Percentiles rank a stretch among this genome's conserved stretches.
phyloP scores from a whole-genome alignment of 1,140 invertebrate genomes.

The Leptinotarsa texana region DNA sequence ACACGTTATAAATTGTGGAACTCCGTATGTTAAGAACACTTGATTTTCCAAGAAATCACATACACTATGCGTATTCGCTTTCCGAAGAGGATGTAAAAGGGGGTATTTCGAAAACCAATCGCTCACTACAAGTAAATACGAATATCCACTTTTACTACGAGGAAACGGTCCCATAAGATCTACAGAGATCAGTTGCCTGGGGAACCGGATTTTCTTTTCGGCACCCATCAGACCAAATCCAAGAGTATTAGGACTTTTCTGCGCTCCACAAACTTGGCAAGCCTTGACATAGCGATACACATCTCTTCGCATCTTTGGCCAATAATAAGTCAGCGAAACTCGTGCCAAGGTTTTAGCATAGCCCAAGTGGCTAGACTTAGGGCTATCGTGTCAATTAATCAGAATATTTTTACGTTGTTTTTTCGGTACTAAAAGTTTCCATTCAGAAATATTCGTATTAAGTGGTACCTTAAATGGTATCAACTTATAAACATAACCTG shows the following conservation, averaged over 20 bases:
- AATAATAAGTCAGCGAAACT: slow-evolving; percentile 32
- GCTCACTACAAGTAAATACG: slow-evolving; percentile 50
- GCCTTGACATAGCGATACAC: slow-evolving; percentile 23
- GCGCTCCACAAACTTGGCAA: slow-evolving; percentile 30
- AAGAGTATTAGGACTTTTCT: slow-evolving; percentile 26
- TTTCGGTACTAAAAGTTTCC: slow-evolving; percentile 36
- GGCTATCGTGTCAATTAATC: slow-evolving; percentile 25
- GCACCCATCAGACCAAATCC: slow-evolving; percentile 32
- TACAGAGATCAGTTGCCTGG: slow-evolving; percentile 41
- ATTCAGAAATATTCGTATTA: slow-evolving; percentile 25
- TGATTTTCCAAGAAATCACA: slow-evolving; percentile 29
- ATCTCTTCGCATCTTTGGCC: slow-evolving; percentile 34
- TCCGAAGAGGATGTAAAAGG: slow-evolving; percentile 22
- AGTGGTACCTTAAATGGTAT: slow-evolving; percentile 2
- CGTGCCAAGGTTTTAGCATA: slow-evolving; percentile 33
- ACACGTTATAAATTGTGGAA: slow-evolving; percentile 31
- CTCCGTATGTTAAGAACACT: slow-evolving; percentile 34
- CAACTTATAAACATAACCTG: slow-evolving; percentile 32
- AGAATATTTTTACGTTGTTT: slow-evolving; percentile 16
- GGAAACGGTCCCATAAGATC: slow-evolving; percentile 54
- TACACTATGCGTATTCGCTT: slow-evolving; percentile 25
- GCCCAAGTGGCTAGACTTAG: slow-evolving; percentile 28
- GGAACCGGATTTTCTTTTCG: slow-evolving; percentile 30
- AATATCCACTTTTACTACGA: slow-evolving; percentile 36
- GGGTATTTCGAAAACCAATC: slow-evolving; percentile 44